Evolutionary conservation across 64 coral and sea anemone species (phyloP).

Genomic region (Porites australiensis): DNA sequence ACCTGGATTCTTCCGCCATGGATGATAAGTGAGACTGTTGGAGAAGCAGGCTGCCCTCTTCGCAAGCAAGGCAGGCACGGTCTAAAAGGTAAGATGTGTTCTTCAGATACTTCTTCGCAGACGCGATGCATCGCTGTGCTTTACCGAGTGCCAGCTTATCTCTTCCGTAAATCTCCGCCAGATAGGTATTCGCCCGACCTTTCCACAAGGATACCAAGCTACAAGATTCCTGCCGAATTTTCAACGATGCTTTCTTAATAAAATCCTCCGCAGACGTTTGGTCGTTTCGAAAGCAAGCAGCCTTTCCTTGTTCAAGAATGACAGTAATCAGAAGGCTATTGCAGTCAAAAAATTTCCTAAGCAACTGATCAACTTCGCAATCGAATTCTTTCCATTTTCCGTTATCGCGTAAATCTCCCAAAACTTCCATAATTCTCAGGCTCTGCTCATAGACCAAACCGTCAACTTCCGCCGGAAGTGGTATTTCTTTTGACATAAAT

Average conservation of each 20-base stretch:
- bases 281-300: not conserved
- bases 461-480: not conserved
- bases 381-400: not conserved
- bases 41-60: conserved; percentile 11
- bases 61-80: not conserved
- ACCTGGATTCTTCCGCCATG: not conserved
- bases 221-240: not conserved
- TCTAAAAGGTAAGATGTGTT: not conserved
- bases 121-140: not conserved
- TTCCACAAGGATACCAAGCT: not conserved
- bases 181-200: not conserved
- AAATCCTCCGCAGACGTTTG: not conserved
- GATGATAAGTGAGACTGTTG: not conserved
- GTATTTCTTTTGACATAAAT: not conserved
- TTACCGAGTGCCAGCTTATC: not conserved
- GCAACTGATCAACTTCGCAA: not conserved
- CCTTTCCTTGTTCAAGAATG: conserved; percentile 11
- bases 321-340: not conserved
- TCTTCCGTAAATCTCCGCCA: not conserved
- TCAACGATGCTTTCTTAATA: not conserved
- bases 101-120: not conserved
- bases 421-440: not conserved
- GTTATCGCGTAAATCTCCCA: not conserved
- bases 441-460: not conserved
- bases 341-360: not conserved